A percentile compares a stretch with the other conserved stretches of the same genome.
Conservation (phyloP, 2,113 vertebrate genomes). For the Lepus timidus region DNA sequence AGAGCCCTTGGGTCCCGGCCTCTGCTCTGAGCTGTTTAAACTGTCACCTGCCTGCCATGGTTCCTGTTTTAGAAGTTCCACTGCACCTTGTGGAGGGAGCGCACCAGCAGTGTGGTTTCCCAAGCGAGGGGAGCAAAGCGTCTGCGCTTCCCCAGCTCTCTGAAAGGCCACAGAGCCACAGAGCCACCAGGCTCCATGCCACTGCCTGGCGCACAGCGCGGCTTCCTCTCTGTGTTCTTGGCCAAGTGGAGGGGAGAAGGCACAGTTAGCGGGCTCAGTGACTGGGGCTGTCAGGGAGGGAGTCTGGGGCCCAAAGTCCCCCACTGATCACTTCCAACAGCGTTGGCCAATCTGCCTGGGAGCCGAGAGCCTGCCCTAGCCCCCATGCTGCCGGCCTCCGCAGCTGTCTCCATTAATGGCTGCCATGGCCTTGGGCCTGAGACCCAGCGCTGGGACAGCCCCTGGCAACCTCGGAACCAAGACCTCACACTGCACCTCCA, state of each 20-base stretch:
- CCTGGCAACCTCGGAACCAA: no score
- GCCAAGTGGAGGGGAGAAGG: not conserved
- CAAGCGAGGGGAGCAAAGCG: not conserved
- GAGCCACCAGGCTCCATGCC: no score
- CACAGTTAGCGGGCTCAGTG: not conserved
- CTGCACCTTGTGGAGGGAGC: not conserved
- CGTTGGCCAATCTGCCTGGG: not conserved
- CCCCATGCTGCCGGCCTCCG: accelerated
- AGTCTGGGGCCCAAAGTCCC: not conserved
- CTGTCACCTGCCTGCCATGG: not conserved
- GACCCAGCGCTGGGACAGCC: not conserved
- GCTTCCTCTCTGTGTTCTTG: not conserved
- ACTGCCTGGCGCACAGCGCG: not conserved
- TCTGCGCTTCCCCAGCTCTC: not conserved
- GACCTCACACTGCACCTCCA: not conserved
- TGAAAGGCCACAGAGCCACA: not conserved
- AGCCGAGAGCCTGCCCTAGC: not conserved
- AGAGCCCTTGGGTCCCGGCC: not conserved
- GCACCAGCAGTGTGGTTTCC: not conserved
- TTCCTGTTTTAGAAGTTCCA: not conserved
- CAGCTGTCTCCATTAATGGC: not conserved
- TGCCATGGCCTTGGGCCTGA: not conserved
- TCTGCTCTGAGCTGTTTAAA: no score
- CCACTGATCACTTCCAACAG: not conserved
- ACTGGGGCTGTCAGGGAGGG: not conserved